Evolutionary conservation across 1,140 invertebrate genomes (phyloP), one percentile per base, ranked within the genome.

Genomic region (Cyclina sinensis): DNA sequence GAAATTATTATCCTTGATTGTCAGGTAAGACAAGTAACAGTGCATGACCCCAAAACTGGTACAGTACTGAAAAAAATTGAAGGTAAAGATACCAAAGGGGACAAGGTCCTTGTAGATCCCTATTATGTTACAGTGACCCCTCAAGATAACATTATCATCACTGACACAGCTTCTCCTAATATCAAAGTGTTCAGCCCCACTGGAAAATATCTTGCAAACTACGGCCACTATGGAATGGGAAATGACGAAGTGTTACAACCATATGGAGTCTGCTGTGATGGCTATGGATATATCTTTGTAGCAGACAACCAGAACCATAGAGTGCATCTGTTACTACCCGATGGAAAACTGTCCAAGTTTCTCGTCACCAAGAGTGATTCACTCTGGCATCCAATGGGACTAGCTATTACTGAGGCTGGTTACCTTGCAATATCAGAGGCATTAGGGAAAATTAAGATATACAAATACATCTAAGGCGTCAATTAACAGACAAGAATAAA

Each of bases 241-340:
- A 79, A 92, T 24, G 91, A 94, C 32, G 91, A 95, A 70, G 86
- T 93, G 7, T 87, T 95, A 1, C 93, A 95, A 51, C 94, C 94
- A 9, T 93, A 93, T 83, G 94, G 94, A 1, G 90, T 95, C 16
- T 94, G 94, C 79, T 91, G 91, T 35, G 94, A 95, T 86, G 86
- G 85, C 35, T 92, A 93, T 81, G 94, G 94, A 11, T 92, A 94
- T 70, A 92, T 95, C 14, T 92, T 95, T 48, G 89, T 95, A 1
- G 94, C 93, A 0, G 94, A 95, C 90, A 94, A 94, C 74, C 88
- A 93, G 27, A 95, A 95, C 82, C 91, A 94, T 68, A 83, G 94
- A 11, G 90, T 95, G 4, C 94, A 94, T 82, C 89, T 95, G 12
- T 91, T 94, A 35, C 84, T 93, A 3, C 94, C 94, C 7, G 91